These are phyloP conservation scores for Myripristis murdjan DNA, from an alignment of 2,797 vertebrate genomes.

Conservation along the genomic window DNA sequence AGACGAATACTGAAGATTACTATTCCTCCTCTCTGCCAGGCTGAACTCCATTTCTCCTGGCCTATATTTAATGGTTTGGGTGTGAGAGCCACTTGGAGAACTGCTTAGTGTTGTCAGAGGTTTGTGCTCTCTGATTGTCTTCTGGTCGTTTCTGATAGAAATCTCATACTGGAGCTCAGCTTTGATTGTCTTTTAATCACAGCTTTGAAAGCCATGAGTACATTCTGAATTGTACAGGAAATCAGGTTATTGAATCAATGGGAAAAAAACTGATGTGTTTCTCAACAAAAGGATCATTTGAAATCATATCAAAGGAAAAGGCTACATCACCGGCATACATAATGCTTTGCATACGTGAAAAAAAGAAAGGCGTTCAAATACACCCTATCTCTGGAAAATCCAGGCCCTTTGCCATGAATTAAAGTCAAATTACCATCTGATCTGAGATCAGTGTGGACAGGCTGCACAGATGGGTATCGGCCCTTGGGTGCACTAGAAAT, in stretches of 20 bases:
- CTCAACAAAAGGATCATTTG: constrained; percentile 11
- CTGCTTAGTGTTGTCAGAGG: too few species aligned
- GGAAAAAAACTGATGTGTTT: constrained; percentile 1
- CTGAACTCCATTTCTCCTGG: too few species aligned
- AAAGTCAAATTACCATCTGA: constrained; percentile 26
- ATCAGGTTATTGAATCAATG: constrained; percentile 15
- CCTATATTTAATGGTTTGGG: too few species aligned
- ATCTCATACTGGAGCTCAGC: too few species aligned
- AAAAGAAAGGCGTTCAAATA: constrained; percentile 6
- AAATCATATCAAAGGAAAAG: neutral
- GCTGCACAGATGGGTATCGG: neutral
- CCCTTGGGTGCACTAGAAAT: neutral
- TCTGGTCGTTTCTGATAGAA: too few species aligned
- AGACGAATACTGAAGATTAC: too few species aligned
- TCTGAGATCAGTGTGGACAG: constrained; percentile 40
- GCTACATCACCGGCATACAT: constrained; percentile 15
- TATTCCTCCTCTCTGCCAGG: too few species aligned
- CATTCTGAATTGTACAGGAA: neutral
- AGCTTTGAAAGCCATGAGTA: too few species aligned
- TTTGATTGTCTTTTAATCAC: too few species aligned
- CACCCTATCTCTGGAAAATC: constrained; percentile 2
- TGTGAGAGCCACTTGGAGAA: too few species aligned
- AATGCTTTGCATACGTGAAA: neutral
- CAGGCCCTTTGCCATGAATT: constrained; percentile 21
- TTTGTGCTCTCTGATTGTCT: too few species aligned